Evolutionary conservation across 1,140 invertebrate genomes (phyloP).

Genomic region (Zaprionus ghesquierei): DNA sequence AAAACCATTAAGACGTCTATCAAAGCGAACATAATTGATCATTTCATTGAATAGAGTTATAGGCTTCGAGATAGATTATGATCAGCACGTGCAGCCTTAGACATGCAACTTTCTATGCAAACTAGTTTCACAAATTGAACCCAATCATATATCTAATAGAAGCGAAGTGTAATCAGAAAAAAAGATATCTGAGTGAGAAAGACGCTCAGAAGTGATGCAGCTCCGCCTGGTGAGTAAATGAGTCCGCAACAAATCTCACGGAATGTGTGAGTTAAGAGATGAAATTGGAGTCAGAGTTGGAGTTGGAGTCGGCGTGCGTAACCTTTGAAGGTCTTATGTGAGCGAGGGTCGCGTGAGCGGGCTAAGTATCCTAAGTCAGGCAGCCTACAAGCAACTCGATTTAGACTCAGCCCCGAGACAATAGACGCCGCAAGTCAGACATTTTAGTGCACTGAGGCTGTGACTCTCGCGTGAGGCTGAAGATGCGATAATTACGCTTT

Average conservation of each 20-base stretch:
- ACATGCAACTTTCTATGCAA: conserved; percentile 5
- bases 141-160: not conserved
- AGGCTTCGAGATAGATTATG: not conserved
- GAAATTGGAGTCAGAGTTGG: conserved; percentile 3
- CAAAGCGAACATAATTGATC: not conserved
- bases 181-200: conserved; percentile 14
- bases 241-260: not conserved
- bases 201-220: conserved; percentile 58
- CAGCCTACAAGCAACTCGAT: conserved; percentile 32
- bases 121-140: not conserved
- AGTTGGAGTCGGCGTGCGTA: conserved; percentile 41
- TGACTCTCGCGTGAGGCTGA: conserved; percentile 6
- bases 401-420: conserved; percentile 39
- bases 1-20: not conserved
- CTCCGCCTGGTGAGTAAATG: conserved; percentile 19
- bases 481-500: conserved; percentile 61
- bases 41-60: not conserved
- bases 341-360: conserved; percentile 52
- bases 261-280: conserved; percentile 12
- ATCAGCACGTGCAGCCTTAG: not conserved
- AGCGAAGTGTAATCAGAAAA: conserved; percentile 17
- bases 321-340: conserved; percentile 75
- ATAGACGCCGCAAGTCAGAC: conserved; percentile 18
- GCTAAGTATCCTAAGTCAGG: conserved; percentile 12
- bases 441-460: not conserved